Evolutionary conservation across 2,113 vertebrate species (phyloP).

Genomic region (Odobenus rosmarus): DNA sequence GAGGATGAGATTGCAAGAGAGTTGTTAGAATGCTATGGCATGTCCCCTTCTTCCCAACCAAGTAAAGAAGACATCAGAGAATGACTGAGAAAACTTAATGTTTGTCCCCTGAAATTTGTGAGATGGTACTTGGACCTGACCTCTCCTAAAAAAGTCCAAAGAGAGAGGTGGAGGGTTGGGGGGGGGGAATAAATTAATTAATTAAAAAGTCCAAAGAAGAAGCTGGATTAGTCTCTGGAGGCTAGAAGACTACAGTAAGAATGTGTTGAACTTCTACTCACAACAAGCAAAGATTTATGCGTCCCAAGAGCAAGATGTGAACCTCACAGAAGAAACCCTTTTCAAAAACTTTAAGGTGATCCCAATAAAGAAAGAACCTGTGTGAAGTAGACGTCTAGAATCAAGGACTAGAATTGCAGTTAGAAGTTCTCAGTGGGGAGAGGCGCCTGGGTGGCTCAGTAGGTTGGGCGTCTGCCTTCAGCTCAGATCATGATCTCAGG

Average conservation of each 20-base stretch:
- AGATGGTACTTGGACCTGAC: not conserved
- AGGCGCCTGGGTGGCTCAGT: no score
- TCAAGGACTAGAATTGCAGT: not conserved
- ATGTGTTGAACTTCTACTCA: not conserved
- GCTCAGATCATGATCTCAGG: no score
- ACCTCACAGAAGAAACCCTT: not conserved
- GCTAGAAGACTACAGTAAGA: not conserved
- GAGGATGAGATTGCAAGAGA: not conserved
- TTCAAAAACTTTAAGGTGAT: not conserved
- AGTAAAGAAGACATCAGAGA: not conserved
- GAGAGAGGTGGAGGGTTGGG: not conserved
- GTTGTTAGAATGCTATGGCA: not conserved
- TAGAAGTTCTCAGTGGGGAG: not conserved
- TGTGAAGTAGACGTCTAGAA: not conserved
- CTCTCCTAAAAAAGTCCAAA: not conserved
- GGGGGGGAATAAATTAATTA: not conserved
- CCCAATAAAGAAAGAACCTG: not conserved
- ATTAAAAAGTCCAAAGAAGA: not conserved
- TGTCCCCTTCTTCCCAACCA: not conserved
- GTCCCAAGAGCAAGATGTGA: not conserved
- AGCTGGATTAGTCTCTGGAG: not conserved
- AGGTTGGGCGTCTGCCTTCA: no score
- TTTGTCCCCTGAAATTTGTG: not conserved
- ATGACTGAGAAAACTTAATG: not conserved
- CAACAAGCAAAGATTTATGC: not conserved